A percentile compares a stretch with the other conserved stretches of the same genome.
phyloP scores from a whole-genome alignment of 2,888 invertebrate species.

The Drosophila cyrtoloma region DNA sequence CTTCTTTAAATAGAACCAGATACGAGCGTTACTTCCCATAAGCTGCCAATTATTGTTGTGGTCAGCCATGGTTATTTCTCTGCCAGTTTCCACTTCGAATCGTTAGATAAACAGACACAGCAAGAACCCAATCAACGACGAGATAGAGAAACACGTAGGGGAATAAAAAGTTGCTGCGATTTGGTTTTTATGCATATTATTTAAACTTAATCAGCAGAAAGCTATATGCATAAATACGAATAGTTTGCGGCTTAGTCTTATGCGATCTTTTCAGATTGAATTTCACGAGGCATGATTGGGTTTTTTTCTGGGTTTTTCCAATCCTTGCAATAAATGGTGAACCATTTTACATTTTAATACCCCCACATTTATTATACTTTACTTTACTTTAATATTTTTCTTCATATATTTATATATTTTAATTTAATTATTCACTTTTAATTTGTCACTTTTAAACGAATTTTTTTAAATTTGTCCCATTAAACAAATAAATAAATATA shows the following conservation, averaged over 20 bases:
- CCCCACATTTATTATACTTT: neutral
- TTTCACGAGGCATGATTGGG: neutral
- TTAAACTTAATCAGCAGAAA: neutral
- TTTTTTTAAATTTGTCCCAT: fast-evolving
- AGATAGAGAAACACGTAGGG: neutral
- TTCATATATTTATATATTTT: neutral
- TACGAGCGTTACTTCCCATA: constrained; percentile 3
- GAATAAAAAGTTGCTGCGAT: neutral
- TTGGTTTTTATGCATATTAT: neutral
- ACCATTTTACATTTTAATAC: neutral
- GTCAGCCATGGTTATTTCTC: neutral
- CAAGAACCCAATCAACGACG: neutral
- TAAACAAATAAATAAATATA: neutral
- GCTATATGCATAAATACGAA: neutral
- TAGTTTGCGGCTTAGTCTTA: neutral
- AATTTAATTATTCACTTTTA: neutral
- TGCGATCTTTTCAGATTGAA: neutral
- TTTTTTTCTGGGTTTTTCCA: neutral
- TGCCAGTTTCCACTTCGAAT: neutral
- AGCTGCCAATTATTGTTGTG: constrained; percentile 6
- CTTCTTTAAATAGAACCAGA: constrained; percentile 26
- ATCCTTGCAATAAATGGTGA: neutral
- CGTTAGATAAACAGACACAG: too few species aligned
- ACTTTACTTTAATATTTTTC: neutral
- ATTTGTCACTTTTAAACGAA: neutral